These are phyloP conservation scores for Rhegmatorhina hoffmannsi DNA, from an alignment of 2,113 vertebrate species.

Conservation along the genomic window DNA sequence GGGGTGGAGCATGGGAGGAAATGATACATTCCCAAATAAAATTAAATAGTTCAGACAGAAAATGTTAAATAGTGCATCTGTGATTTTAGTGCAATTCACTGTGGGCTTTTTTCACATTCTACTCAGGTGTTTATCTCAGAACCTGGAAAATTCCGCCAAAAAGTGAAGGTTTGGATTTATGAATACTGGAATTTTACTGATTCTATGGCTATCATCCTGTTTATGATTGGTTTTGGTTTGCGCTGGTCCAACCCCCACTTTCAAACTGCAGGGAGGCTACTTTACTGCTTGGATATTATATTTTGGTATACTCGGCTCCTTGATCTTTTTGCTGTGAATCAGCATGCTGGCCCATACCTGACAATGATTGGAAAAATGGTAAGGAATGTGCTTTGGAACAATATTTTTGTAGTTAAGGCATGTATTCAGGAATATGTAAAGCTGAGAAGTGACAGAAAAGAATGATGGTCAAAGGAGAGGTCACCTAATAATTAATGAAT, in stretches of 20 bases:
- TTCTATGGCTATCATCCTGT: constrained; percentile 87
- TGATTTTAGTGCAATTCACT: neutral
- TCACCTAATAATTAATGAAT: neutral
- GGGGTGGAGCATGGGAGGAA: fast-evolving
- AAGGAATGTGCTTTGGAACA: constrained; percentile 22
- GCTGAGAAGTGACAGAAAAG: neutral
- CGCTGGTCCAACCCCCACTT: constrained; percentile 78
- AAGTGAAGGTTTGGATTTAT: constrained; percentile 93
- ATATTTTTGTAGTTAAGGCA: neutral
- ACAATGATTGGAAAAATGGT: constrained; percentile 99
- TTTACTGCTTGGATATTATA: constrained; percentile 94
- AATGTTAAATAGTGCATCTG: neutral
- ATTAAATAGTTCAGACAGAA: neutral
- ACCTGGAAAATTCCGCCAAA: constrained; percentile 88
- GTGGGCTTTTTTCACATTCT: neutral
- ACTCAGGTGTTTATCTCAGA: constrained; percentile 90
- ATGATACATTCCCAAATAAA: fast-evolving
- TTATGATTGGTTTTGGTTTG: constrained; percentile 84
- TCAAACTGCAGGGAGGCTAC: constrained; percentile 81
- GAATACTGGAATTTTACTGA: constrained; percentile 98
- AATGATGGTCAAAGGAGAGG: neutral
- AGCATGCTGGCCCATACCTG: constrained; percentile 93
- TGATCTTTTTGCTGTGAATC: constrained; percentile 95
- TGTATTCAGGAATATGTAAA: neutral
- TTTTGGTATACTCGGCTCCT: constrained; percentile 94